Conservation (phyloP, 2,113 vertebrate genomes). For the Antennarius striatus region DNA sequence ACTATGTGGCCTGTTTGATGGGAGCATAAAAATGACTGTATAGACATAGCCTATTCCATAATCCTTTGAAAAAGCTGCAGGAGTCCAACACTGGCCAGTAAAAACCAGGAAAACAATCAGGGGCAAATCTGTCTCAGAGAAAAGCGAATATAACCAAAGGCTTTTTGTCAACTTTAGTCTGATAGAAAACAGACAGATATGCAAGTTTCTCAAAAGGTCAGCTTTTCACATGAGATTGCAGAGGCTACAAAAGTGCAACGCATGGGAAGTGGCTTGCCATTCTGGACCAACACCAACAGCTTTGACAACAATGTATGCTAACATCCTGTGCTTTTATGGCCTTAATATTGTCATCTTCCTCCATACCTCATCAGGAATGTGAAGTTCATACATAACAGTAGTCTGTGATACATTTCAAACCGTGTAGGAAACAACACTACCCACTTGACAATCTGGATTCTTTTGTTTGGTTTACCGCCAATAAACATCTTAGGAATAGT, state of each 20-base stretch:
- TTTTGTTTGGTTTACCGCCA: not conserved
- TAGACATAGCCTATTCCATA: constrained; percentile 56
- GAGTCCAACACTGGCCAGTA: constrained; percentile 36
- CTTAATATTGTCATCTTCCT: constrained; percentile 43
- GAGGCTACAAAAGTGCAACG: constrained; percentile 65
- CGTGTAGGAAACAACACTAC: constrained; percentile 1
- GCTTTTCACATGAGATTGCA: constrained; percentile 59
- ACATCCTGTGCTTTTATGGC: constrained; percentile 65
- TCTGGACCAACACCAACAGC: constrained; percentile 48
- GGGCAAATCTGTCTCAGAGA: constrained; percentile 59
- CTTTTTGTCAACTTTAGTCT: constrained; percentile 54
- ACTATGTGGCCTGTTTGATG: no score
- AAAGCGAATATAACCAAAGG: constrained; percentile 60
- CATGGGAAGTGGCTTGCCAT: constrained; percentile 48
- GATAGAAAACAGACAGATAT: constrained; percentile 53
- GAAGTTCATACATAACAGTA: constrained; percentile 42
- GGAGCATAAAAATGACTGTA: constrained; percentile 30
- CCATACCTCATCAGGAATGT: constrained; percentile 52
- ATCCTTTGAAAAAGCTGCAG: constrained; percentile 56
- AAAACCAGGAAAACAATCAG: constrained; percentile 50
- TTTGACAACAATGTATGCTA: constrained; percentile 38
- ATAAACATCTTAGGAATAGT: not conserved
- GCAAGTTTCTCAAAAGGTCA: constrained; percentile 68
- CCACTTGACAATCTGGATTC: constrained; percentile 5
- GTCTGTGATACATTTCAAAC: constrained; percentile 19